These are phyloP conservation scores for Trematomus bernacchii DNA, from an alignment of 2,797 vertebrate genomes.

Conservation along the genomic window DNA sequence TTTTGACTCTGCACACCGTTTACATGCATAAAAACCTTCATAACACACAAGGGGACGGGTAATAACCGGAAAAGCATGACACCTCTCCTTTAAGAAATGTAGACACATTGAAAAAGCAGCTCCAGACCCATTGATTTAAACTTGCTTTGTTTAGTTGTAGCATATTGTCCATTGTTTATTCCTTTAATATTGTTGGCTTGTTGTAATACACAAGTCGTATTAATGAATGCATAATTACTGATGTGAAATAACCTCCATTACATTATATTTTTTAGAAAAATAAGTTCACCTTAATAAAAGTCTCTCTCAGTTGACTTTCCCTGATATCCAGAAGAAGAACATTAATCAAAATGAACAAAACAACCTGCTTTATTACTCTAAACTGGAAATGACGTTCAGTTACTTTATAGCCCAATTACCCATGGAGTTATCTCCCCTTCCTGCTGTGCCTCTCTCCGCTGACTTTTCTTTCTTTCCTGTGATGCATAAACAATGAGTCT, in stretches of 20 bases:
- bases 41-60: too few species aligned
- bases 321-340: slow-evolving; percentile 1
- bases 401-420: slow-evolving; percentile 56
- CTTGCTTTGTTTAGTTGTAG: too few species aligned
- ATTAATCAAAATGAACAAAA: slow-evolving; percentile 34
- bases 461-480: slow-evolving; percentile 58
- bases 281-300: slow-evolving; percentile 9
- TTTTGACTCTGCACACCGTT: too few species aligned
- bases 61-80: too few species aligned
- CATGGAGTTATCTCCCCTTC: slow-evolving; percentile 7
- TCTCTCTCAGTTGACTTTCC: not conserved
- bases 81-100: too few species aligned
- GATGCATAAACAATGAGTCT: slow-evolving; percentile 69
- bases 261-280: not conserved
- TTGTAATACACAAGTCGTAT: not conserved
- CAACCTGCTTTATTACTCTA: slow-evolving; percentile 22
- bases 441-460: slow-evolving; percentile 23
- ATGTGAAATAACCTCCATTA: not conserved
- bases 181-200: too few species aligned
- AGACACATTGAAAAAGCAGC: too few species aligned
- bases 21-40: too few species aligned
- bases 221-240: not conserved
- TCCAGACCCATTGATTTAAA: too few species aligned
- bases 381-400: slow-evolving; percentile 31
- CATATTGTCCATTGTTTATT: too few species aligned